phyloP scores from a whole-genome alignment of 1,140 invertebrate species.

The Sminthurinus signatus region DNA sequence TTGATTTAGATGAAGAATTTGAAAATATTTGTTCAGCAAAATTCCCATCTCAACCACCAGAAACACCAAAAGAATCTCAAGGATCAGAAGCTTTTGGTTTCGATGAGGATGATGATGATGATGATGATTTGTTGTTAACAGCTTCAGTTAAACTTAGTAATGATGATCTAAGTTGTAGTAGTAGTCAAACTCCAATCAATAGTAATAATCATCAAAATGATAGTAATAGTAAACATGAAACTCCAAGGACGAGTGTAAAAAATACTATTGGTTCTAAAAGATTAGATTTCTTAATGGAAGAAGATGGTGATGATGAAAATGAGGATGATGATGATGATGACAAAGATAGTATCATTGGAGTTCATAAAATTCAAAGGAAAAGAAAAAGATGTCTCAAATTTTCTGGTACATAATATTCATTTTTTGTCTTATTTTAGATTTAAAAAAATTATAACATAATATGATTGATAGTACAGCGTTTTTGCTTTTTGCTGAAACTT shows the following conservation, averaged over 20 bases:
- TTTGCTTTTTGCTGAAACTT: too few species aligned
- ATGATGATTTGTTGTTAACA: too few species aligned
- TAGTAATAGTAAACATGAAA: conserved; percentile 3
- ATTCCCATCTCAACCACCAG: conserved; percentile 44
- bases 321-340: conserved; percentile 16
- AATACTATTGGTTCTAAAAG: conserved; percentile 2
- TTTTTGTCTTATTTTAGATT: background rate
- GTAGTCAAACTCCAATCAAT: too few species aligned
- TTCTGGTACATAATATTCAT: conserved; percentile 27
- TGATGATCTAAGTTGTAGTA: too few species aligned
- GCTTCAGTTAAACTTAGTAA: too few species aligned
- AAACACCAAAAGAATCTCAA: conserved; percentile 40
- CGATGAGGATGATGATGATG: conserved; percentile 38
- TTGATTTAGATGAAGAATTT: background rate
- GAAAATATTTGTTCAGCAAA: conserved; percentile 45
- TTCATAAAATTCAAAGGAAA: conserved; percentile 44
- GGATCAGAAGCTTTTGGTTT: conserved; percentile 45
- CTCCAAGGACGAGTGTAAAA: conserved; percentile 12
- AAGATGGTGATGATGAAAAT: background rate
- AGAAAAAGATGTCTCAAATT: conserved; percentile 43
- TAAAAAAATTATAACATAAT: background rate
- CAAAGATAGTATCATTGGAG: conserved; percentile 43
- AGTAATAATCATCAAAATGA: too few species aligned
- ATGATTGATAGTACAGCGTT: background rate
- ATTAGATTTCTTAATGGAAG: background rate